Evolutionary conservation across 2,888 invertebrate genomes (phyloP), one percentile per base, ranked within the genome.

Genomic region (Temnothorax ravouxi): DNA sequence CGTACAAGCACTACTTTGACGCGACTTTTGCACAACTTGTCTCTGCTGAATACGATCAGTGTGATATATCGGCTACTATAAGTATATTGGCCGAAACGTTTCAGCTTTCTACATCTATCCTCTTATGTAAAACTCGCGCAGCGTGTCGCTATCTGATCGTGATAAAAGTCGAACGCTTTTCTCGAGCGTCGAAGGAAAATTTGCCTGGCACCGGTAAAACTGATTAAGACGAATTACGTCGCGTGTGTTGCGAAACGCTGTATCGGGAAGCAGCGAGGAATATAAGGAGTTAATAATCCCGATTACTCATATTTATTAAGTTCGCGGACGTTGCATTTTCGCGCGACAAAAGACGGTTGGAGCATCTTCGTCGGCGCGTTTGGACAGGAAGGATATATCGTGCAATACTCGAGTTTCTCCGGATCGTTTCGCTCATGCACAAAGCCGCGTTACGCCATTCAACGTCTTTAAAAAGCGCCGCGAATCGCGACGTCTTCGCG

Each of bases 341-440:
- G 69, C 8, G 11, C 25, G 47, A 18, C 25, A 4, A 21, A 56
- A 44, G 5, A 15, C 25, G 2, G 34, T 13, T 5, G 15, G 41
- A 25, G 15, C 71, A 56, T 74, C 41, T 29, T 59, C 18, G n/a
- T 59, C 54, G 34, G 38, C 13, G 44, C 15, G 34, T 69, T 44
- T n/a, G 21, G 15, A 44, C 69, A 56, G 71, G 79, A 59, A 47
- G 85, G 71, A 87, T 86, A 87, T 84, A 71, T 34, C 38, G 38
- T 29, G 71, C 47, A 87, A 83, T 72, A 80, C 44, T n/a, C 84
- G 34, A 29, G 50, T 62, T 61, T 81, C 77, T 86, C 74, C 13
- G 25, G 41, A 74, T 77, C 67, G 74, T 64, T 74, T 75, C 50
- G 54, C 56, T 9, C 54, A n/a, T n/a, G n/a, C n/a, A 44, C 69